A percentile compares a stretch with the other conserved stretches of the same genome.
These are phyloP conservation scores for Mesocricetus auratus DNA, from an alignment of 2,113 vertebrate genomes.

Conservation along the genomic window DNA sequence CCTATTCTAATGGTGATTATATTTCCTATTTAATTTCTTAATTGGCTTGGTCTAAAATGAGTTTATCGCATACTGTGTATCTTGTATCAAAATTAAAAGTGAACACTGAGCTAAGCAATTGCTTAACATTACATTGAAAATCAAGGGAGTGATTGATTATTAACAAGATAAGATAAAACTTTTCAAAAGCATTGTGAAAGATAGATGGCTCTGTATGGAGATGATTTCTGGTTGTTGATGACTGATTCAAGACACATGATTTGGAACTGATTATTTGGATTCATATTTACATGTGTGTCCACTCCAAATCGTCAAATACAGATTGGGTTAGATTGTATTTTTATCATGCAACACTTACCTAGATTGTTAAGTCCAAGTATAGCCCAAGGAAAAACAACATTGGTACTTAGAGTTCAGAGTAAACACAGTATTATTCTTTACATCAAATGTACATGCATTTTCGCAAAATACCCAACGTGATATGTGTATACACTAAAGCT, in stretches of 20 bases:
- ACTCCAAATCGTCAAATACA: neutral
- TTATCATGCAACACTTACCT: neutral
- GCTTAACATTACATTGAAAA: neutral
- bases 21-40: slow-evolving; percentile 31
- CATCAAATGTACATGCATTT: neutral
- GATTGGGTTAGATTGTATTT: neutral
- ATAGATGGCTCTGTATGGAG: neutral
- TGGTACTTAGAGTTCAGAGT: neutral
- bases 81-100: slow-evolving; percentile 38
- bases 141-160: neutral
- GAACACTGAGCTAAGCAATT: neutral
- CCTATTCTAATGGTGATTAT: neutral
- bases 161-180: neutral
- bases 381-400: neutral
- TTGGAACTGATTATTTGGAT: neutral
- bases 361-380: neutral
- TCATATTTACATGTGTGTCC: neutral
- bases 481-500: slow-evolving; percentile 25
- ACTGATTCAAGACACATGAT: neutral
- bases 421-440: neutral
- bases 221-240: slow-evolving; percentile 4
- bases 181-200: slow-evolving; percentile 35
- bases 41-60: neutral
- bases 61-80: slow-evolving; percentile 28
- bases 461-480: neutral